A percentile compares a stretch with the other conserved stretches of the same genome.
phyloP scores from a whole-genome alignment of 2,797 vertebrate genomes.

The Melopsittacus undulatus region DNA sequence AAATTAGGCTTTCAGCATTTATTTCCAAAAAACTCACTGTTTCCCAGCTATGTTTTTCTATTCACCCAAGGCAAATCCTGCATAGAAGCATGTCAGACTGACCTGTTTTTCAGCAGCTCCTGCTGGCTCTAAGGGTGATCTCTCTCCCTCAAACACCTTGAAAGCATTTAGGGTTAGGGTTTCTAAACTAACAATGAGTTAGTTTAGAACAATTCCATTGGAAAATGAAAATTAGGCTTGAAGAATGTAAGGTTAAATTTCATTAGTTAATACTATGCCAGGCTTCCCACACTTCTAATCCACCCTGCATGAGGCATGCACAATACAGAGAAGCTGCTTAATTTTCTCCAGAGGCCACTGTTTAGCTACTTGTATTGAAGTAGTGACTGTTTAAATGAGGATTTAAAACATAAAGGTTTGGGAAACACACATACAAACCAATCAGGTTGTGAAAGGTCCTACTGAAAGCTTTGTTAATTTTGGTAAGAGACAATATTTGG shows the following conservation, averaged over 20 bases:
- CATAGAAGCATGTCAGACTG: not conserved
- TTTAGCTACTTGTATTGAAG: not conserved
- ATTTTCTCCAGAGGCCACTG: not conserved
- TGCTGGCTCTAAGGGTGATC: not conserved
- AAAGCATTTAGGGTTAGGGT: not conserved
- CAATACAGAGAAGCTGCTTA: not conserved
- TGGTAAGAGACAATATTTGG: not conserved
- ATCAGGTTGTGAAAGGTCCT: not conserved
- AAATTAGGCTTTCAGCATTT: not conserved
- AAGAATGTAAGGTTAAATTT: not conserved
- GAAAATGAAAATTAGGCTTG: not conserved
- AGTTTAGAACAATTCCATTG: not conserved
- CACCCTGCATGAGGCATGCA: not conserved
- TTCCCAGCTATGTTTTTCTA: not conserved
- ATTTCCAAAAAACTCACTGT: not conserved
- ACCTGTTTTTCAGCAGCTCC: not conserved
- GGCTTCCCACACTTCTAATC: not conserved
- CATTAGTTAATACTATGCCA: not conserved
- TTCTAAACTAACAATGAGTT: too few relatives aligned
- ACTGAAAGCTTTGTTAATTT: not conserved
- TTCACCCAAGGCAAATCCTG: not conserved
- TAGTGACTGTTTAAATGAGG: not conserved
- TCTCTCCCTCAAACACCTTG: not conserved
- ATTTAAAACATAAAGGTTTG: not conserved
- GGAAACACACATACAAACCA: not conserved